Base-by-base conservation (phyloP, 2,888 invertebrate species). In the Allophyes oxyacanthae region DNA sequence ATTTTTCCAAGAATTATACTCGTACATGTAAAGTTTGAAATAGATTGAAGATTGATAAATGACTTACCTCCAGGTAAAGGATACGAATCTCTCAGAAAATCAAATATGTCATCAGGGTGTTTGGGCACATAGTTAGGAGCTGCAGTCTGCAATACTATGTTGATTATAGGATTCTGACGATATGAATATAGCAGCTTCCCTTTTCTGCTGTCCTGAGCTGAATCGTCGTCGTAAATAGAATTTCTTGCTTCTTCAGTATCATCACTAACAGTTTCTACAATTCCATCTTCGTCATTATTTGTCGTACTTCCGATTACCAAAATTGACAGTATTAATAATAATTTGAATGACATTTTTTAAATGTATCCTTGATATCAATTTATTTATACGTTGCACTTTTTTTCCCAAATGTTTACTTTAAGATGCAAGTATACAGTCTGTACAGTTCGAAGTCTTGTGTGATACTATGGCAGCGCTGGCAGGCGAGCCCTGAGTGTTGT, bases 11-110 rank as follows among this genome's bases (percentile, higher is more conserved):
- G n/a, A n/a, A n/a, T n/a, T n/a, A n/a, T n/a, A n/a, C n/a, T n/a
- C n/a, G n/a, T n/a, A 9, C 0, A 9, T 14, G 0, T 9, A 15
- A 5, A 4, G 8, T 37, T 10, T 15, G 2, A 6, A 1, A 10
- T 26, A 11, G 36, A 0, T 10, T n/a, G 1, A 32, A 34, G 6
- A 30, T n/a, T 52, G 36, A 30, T 32, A 11, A 11, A 25, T 26
- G 9, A 78, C 88, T 88, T 61, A 91, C 91, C 90, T 64, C 69
- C 81, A 8, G 91, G 91, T 42, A 91, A 74, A 28, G 87, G 83
- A 55, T 85, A 91, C 0, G 83, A 77, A 61, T 92, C 92, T 62
- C 87, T 77, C 9, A 92, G 62, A 46, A 90, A 87, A 51, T 85
- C 84, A 64, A 91, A 91, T 10, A 86, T 64, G 49, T 89, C 87